These are phyloP conservation scores for Drosophila bifasciata DNA, from an alignment of 1,140 invertebrate species.

Conservation along the genomic window DNA sequence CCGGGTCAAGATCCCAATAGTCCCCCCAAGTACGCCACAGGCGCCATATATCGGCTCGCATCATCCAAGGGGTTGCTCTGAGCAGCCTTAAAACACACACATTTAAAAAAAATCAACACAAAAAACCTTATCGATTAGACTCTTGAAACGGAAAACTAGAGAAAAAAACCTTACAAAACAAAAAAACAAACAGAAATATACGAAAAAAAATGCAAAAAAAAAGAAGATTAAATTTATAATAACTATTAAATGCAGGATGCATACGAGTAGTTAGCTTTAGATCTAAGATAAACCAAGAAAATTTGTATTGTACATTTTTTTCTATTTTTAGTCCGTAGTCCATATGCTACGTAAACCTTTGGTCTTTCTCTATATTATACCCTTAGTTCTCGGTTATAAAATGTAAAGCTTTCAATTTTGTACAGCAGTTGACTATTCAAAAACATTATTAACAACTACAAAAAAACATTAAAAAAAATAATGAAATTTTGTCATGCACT, in stretches of 20 bases:
- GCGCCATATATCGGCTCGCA: constrained; percentile 43
- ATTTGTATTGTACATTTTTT: constrained; percentile 77
- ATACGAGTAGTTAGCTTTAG: constrained; percentile 59
- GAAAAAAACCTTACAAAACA: constrained; percentile 25
- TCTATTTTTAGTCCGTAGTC: constrained; percentile 64
- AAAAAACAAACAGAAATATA: constrained; percentile 31
- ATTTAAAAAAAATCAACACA: constrained; percentile 5
- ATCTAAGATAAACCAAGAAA: constrained; percentile 59
- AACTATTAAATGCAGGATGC: constrained; percentile 44
- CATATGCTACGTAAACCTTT: constrained; percentile 56
- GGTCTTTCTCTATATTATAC: constrained; percentile 30
- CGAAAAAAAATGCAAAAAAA: constrained; percentile 25
- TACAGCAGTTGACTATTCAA: constrained; percentile 73
- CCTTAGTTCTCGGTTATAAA: constrained; percentile 40
- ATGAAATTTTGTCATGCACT: constrained; percentile 71
- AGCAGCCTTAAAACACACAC: constrained; percentile 45
- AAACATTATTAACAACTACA: constrained; percentile 13
- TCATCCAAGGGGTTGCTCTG: constrained; percentile 57
- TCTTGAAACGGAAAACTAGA: constrained; percentile 51
- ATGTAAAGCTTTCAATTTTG: constrained; percentile 67
- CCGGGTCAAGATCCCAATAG: background rate
- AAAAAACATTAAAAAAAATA: constrained; percentile 55
- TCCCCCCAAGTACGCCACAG: constrained; percentile 35
- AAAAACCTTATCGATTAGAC: constrained; percentile 45
- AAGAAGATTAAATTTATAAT: constrained; percentile 39